These are phyloP conservation scores for Drosophila sproati DNA, from an alignment of 1,140 invertebrate genomes.

Conservation along the genomic window DNA sequence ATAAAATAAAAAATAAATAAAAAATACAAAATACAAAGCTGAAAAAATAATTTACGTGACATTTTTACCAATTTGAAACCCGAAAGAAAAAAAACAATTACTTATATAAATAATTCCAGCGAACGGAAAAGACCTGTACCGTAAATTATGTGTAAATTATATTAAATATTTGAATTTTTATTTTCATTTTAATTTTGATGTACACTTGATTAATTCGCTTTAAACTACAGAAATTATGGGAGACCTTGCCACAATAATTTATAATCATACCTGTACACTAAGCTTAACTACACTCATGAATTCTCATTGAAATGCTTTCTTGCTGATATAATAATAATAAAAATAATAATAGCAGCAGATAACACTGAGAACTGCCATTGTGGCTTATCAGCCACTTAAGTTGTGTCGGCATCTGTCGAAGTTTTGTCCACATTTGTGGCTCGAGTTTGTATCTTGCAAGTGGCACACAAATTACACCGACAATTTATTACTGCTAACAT, in stretches of 20 bases:
- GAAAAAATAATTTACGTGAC: constrained; percentile 26
- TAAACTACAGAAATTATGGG: constrained; percentile 11
- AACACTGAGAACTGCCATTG: neutral
- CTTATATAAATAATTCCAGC: constrained; percentile 42
- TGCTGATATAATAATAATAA: constrained; percentile 7
- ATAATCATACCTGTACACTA: constrained; percentile 1
- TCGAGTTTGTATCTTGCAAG: neutral
- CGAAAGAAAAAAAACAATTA: constrained; percentile 35
- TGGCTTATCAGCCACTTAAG: constrained; percentile 2
- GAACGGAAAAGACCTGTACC: constrained; percentile 46
- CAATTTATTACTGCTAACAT: neutral
- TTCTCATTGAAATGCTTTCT: neutral
- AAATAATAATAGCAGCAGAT: neutral
- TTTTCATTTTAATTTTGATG: neutral
- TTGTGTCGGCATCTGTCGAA: neutral
- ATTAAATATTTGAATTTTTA: constrained; percentile 3
- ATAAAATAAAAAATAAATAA: too few species aligned
- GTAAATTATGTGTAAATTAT: constrained; percentile 47
- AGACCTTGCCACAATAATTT: constrained; percentile 4
- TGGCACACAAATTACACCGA: constrained; percentile 1
- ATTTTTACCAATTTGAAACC: constrained; percentile 38
- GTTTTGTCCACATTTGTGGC: neutral
- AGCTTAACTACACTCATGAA: neutral
- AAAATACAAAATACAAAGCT: too few species aligned
- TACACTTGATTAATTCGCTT: constrained; percentile 46